A percentile compares a stretch with the other conserved stretches of the same genome.
These are phyloP conservation scores for Lepus europaeus DNA, from an alignment of 2,113 vertebrate genomes.

Conservation along the genomic window DNA sequence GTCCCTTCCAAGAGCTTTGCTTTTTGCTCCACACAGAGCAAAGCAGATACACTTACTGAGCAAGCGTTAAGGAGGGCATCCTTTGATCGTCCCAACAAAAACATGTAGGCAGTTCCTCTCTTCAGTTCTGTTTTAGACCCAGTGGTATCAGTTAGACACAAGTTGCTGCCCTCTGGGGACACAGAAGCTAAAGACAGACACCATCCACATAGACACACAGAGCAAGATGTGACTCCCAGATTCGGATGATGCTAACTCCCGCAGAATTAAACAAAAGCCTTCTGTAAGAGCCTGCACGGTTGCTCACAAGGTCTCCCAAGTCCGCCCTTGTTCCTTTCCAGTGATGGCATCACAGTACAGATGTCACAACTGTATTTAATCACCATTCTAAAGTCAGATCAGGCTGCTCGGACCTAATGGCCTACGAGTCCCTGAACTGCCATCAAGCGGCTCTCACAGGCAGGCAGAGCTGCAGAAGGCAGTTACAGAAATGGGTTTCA, in stretches of 20 bases:
- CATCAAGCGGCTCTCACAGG: background rate
- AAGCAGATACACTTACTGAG: background rate
- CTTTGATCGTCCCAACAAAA: conserved; percentile 33
- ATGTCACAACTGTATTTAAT: conserved; percentile 57
- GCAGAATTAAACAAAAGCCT: conserved; percentile 67
- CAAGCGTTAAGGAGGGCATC: background rate
- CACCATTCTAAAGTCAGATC: background rate
- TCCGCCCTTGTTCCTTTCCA: conserved; percentile 51
- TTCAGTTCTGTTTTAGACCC: conserved; percentile 9
- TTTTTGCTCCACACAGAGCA: background rate
- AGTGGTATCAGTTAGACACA: background rate
- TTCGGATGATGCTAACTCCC: conserved; percentile 24
- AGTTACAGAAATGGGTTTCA: background rate
- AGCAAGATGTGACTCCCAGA: background rate
- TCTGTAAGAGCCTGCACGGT: background rate
- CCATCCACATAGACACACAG: background rate
- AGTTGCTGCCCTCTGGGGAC: conserved; percentile 27
- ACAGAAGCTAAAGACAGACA: conserved; percentile 7
- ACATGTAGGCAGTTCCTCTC: conserved; percentile 25
- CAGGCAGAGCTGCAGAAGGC: background rate
- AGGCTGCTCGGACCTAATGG: background rate
- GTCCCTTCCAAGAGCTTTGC: background rate
- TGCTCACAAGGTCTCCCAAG: conserved; percentile 41
- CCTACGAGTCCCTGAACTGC: background rate
- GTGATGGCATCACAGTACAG: background rate